phyloP scores from a whole-genome alignment of 2,888 invertebrate genomes.

The Subacronicta megacephala region DNA sequence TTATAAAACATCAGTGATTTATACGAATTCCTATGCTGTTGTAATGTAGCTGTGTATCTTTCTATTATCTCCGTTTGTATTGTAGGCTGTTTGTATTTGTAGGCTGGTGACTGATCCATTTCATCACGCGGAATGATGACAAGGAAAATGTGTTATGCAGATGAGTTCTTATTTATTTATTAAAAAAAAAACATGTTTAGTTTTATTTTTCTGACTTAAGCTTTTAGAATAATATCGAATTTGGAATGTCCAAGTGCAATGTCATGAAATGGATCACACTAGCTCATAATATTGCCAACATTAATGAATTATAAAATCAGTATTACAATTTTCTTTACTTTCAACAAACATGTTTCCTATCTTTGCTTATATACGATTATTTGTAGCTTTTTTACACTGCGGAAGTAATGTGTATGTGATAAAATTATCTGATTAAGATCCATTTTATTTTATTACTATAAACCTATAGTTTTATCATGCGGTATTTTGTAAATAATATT shows the following conservation, averaged over 20 bases:
- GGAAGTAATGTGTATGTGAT: slow-evolving; percentile 83
- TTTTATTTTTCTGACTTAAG: slow-evolving; percentile 23
- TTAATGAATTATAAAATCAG: slow-evolving; percentile 59
- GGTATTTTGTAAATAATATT: slow-evolving; percentile 82
- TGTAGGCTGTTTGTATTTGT: slow-evolving; percentile 23
- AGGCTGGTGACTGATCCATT: slow-evolving; percentile 42
- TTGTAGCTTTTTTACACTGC: slow-evolving; percentile 70
- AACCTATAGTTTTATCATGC: slow-evolving; percentile 77
- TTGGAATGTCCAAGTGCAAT: slow-evolving; percentile 37
- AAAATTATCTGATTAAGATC: slow-evolving; percentile 82
- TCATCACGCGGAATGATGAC: slow-evolving; percentile 37
- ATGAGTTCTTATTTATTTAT: slow-evolving; percentile 26
- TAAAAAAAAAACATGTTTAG: slow-evolving; percentile 9
- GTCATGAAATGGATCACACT: slow-evolving; percentile 57
- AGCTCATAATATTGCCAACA: slow-evolving; percentile 24
- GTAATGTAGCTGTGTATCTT: slow-evolving; percentile 17
- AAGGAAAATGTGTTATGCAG: slow-evolving; percentile 29
- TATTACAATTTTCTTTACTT: slow-evolving; percentile 73
- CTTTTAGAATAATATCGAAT: slow-evolving; percentile 11
- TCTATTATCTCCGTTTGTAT: slow-evolving; percentile 33
- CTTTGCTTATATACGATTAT: slow-evolving; percentile 66
- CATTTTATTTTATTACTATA: slow-evolving; percentile 80
- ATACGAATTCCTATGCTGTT: slow-evolving; percentile 25
- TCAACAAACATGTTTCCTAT: slow-evolving; percentile 68
- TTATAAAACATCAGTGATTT: slow-evolving; percentile 36